Evolutionary conservation across 2,888 invertebrate genomes (phyloP).

Genomic region (Trissolcus brochymenae): DNA sequence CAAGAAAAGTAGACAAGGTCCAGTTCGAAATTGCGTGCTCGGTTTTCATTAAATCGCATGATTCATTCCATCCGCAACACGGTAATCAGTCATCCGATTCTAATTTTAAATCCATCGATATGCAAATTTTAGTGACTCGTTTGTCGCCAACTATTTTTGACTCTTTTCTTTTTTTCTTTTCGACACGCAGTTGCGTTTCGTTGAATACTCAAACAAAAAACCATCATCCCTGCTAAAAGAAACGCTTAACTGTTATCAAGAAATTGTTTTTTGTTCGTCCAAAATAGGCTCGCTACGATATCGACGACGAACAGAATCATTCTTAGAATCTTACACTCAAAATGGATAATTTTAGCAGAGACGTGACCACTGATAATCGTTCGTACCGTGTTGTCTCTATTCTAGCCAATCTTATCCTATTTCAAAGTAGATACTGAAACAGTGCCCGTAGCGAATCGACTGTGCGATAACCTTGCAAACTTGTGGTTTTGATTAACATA

Average conservation of each 20-base stretch:
- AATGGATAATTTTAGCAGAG: slow-evolving; percentile 43
- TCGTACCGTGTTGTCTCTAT: slow-evolving; percentile 59
- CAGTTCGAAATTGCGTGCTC: slow-evolving; percentile 58
- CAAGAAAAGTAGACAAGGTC: slow-evolving; percentile 58
- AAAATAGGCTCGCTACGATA: slow-evolving; percentile 10
- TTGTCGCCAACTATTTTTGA: neutral
- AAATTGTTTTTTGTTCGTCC: neutral
- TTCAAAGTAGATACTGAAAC: slow-evolving; percentile 44
- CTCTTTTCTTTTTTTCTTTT: slow-evolving; percentile 9
- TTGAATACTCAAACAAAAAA: neutral
- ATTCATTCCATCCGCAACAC: slow-evolving; percentile 39
- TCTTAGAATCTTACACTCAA: slow-evolving; percentile 21
- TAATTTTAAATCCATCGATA: neutral
- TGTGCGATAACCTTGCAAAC: slow-evolving; percentile 18
- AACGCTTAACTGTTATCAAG: slow-evolving; percentile 25
- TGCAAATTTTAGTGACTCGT: slow-evolving; percentile 1
- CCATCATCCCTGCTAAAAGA: slow-evolving; percentile 45
- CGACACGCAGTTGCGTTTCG: neutral
- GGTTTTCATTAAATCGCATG: slow-evolving; percentile 52
- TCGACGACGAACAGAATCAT: slow-evolving; percentile 38
- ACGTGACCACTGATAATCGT: slow-evolving; percentile 49
- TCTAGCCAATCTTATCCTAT: slow-evolving; percentile 52
- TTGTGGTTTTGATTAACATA: too few relatives aligned
- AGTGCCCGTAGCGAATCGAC: slow-evolving; percentile 48
- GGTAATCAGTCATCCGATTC: slow-evolving; percentile 30